Evolutionary conservation across 2,113 vertebrate species (phyloP).

Genomic region (Callaeas wilsoni): DNA sequence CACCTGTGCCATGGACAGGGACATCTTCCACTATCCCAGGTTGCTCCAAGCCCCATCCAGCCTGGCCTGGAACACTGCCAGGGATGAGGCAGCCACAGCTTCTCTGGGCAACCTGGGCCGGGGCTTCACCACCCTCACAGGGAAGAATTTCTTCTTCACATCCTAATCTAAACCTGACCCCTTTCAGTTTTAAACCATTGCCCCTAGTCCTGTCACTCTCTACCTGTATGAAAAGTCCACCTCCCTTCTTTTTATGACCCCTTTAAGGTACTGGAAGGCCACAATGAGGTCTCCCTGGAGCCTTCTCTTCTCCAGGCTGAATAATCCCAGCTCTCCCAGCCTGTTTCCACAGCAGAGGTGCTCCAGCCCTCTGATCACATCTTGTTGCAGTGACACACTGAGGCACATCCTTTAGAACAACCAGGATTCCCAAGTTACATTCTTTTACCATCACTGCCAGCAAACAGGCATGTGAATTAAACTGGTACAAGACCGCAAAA

Average conservation of each 20-base stretch:
- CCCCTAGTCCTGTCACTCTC: neutral
- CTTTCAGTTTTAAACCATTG: neutral
- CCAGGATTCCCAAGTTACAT: neutral
- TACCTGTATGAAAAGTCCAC: neutral
- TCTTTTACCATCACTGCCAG: neutral
- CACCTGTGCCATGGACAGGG: neutral
- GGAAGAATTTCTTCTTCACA: neutral
- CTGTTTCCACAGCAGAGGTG: neutral
- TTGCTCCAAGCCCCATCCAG: rapidly evolving
- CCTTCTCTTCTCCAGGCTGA: neutral
- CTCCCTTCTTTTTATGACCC: neutral
- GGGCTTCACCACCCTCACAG: rapidly evolving
- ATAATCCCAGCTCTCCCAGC: neutral
- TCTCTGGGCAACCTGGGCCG: rapidly evolving
- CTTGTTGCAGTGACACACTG: neutral
- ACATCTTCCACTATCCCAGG: neutral
- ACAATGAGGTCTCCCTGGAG: neutral
- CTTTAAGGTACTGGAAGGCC: neutral
- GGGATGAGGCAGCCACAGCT: neutral
- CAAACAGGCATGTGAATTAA: neutral
- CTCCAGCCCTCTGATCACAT: neutral
- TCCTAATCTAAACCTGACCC: neutral
- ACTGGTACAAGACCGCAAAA: neutral
- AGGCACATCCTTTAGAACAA: neutral
- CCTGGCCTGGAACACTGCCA: rapidly evolving